Conservation (phyloP, 2,888 invertebrate species). For the Dryomyza anilis region DNA sequence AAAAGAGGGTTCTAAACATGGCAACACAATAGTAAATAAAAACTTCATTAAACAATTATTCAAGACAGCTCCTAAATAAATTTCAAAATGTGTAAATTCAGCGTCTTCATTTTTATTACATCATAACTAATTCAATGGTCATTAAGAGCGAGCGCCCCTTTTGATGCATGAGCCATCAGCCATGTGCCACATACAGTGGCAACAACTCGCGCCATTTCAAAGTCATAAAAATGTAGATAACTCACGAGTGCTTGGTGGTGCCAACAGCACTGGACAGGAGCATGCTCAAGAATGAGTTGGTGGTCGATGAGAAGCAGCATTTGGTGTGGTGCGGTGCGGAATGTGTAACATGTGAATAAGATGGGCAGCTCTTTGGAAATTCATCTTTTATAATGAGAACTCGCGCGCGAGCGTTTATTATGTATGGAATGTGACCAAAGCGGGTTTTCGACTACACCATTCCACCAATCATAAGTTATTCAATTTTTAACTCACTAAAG, state of each 20-base stretch:
- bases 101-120: constrained; percentile 20
- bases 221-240: constrained; percentile 3
- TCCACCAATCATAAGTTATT: neutral
- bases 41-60: too few species aligned
- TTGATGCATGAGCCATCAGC: neutral
- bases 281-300: neutral
- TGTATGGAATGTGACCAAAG: constrained; percentile 1
- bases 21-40: too few species aligned
- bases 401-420: neutral
- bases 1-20: too few species aligned
- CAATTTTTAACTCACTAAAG: neutral
- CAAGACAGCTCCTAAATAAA: too few species aligned
- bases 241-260: neutral
- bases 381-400: neutral
- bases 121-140: constrained; percentile 25
- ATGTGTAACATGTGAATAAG: neutral
- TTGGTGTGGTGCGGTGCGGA: neutral
- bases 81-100: too few species aligned
- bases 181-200: neutral
- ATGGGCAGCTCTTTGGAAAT: neutral
- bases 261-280: neutral
- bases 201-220: neutral
- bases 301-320: neutral
- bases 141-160: constrained; percentile 5
- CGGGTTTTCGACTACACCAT: neutral